phyloP scores from a whole-genome alignment of 2,888 invertebrate species.

The Rhagophthalmus giganteus region DNA sequence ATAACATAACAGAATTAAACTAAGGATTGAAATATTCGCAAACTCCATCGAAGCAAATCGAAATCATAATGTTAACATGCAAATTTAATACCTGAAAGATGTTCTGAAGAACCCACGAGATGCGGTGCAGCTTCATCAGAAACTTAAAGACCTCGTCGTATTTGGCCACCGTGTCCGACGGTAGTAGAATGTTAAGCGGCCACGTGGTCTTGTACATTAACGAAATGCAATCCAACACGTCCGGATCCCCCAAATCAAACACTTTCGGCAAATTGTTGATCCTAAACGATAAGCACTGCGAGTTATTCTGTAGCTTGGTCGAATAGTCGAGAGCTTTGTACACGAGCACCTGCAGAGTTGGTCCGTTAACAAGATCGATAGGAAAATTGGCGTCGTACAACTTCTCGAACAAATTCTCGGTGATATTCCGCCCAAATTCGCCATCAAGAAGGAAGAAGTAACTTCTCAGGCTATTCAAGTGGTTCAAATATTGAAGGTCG shows the following conservation, averaged over 20 bases:
- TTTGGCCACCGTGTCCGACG: slow-evolving; percentile 68
- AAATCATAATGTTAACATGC: no score
- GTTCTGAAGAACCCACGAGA: slow-evolving; percentile 75
- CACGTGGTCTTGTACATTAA: slow-evolving; percentile 72
- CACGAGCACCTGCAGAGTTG: slow-evolving; percentile 69
- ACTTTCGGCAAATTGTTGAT: slow-evolving; percentile 64
- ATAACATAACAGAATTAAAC: no score
- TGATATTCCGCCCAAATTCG: slow-evolving; percentile 74
- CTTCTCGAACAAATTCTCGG: slow-evolving; percentile 68
- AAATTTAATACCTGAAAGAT: slow-evolving; percentile 69
- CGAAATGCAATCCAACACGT: slow-evolving; percentile 68
- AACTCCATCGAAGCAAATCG: no score
- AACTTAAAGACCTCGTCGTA: slow-evolving; percentile 78
- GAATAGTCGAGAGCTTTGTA: slow-evolving; percentile 70
- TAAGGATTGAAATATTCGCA: no score
- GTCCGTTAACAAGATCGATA: slow-evolving; percentile 68
- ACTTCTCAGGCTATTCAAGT: slow-evolving; percentile 73
- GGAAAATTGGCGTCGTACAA: slow-evolving; percentile 68
- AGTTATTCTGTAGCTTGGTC: slow-evolving; percentile 64
- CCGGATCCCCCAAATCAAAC: slow-evolving; percentile 67
- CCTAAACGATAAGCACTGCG: slow-evolving; percentile 66
- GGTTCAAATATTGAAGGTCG: slow-evolving; percentile 68
- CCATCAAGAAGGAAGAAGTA: slow-evolving; percentile 81
- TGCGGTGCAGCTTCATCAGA: slow-evolving; percentile 72
- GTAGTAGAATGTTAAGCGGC: slow-evolving; percentile 79